Evolutionary conservation across 2,113 vertebrate species (phyloP).

Genomic region (Mormyrus lacerda): DNA sequence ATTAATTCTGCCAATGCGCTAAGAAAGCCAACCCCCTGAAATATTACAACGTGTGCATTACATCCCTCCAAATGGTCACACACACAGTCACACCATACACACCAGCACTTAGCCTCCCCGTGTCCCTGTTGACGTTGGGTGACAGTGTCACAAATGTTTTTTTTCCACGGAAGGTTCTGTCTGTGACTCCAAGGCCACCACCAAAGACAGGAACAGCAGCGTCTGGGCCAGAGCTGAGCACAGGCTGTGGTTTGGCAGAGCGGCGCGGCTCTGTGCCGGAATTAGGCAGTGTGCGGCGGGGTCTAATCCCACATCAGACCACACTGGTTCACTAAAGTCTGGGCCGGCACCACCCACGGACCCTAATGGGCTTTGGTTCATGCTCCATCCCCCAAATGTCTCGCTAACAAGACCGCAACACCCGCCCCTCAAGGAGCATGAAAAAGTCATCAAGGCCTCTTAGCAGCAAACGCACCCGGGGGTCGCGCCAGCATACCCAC

Average conservation of each 20-base stretch:
- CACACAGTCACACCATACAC: neutral
- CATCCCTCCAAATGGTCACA: neutral
- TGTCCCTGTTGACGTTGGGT: neutral
- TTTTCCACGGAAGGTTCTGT: neutral
- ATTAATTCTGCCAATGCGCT: neutral
- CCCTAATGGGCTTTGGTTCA: neutral
- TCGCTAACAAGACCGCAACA: slow-evolving; percentile 2
- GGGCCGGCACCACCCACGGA: neutral
- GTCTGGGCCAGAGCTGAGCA: neutral
- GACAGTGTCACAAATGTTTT: neutral
- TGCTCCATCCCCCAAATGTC: neutral
- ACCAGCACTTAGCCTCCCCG: neutral
- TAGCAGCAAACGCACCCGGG: neutral
- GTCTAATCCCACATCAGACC: neutral
- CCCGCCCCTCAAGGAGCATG: neutral
- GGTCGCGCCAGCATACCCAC: neutral
- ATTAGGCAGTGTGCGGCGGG: neutral
- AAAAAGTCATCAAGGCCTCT: slow-evolving; percentile 3
- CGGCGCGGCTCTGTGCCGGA: neutral
- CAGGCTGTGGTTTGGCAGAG: neutral
- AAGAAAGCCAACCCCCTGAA: neutral
- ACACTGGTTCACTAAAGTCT: neutral
- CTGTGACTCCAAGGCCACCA: neutral
- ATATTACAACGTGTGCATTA: neutral
- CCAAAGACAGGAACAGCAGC: neutral